Conservation (phyloP, 2,797 vertebrate species). For the Pangasius krempfi region DNA sequence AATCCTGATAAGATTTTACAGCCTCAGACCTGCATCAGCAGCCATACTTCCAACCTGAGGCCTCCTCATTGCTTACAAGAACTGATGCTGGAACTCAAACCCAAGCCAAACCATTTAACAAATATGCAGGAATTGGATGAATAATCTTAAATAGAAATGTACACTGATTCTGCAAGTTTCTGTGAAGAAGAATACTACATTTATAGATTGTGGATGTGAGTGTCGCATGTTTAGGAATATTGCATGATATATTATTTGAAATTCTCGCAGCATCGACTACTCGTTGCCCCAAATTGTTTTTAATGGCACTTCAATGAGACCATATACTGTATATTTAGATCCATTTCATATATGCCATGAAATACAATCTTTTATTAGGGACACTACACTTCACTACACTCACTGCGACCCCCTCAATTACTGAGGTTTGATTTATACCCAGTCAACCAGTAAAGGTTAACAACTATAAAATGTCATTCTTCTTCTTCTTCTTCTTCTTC, state of each 20-base stretch:
- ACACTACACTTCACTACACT: too few species aligned
- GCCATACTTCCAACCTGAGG: neutral
- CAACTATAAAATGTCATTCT: neutral
- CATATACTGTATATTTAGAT: too few species aligned
- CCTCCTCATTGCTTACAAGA: neutral
- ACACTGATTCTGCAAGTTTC: too few species aligned
- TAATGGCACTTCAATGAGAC: too few species aligned
- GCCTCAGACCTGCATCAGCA: neutral
- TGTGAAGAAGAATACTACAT: too few species aligned
- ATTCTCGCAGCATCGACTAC: neutral
- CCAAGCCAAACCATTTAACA: neutral
- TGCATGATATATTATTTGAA: neutral
- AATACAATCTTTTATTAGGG: too few species aligned
- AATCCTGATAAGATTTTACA: neutral
- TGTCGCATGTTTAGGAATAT: neutral
- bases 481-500: too few species aligned
- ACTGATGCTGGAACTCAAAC: neutral
- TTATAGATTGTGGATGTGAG: too few species aligned
- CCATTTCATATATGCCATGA: too few species aligned
- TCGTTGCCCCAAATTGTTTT: too few species aligned
- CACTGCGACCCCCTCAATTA: neutral
- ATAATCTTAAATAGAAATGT: neutral
- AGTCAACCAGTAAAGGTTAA: neutral
- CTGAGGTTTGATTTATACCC: neutral
- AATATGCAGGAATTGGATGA: too few species aligned